Evolutionary conservation across 2,888 invertebrate genomes (phyloP).

Genomic region (Chalcosyrphus nemorum): DNA sequence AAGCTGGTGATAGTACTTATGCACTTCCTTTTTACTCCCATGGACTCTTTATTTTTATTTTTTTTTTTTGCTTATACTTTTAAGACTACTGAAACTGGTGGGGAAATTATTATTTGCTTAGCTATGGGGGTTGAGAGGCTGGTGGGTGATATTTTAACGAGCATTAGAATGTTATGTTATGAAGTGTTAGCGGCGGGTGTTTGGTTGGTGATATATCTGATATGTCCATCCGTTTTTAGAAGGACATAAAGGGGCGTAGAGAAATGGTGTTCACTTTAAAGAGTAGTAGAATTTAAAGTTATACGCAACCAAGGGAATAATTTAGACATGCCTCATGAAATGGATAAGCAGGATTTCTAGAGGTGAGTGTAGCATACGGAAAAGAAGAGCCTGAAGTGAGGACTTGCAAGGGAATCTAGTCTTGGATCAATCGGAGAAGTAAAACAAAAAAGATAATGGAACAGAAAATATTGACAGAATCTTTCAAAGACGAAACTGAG

Average conservation of each 20-base stretch:
- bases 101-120: conserved; percentile 29
- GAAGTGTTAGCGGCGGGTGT: conserved; percentile 9
- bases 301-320: no score
- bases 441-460: no score
- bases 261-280: no score
- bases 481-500: neutral
- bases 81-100: conserved; percentile 8
- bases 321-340: no score
- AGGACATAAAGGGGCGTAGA: neutral
- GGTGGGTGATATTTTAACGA: neutral
- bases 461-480: no score
- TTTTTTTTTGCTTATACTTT: neutral
- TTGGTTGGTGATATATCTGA: conserved; percentile 6
- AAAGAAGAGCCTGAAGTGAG: no score
- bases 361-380: no score
- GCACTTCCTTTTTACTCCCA: conserved; percentile 14
- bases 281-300: no score
- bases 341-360: no score
- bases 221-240: neutral
- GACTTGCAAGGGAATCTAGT: no score
- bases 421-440: no score
- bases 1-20: conserved; percentile 44
- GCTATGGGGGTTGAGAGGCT: neutral
- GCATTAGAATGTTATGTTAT: neutral
- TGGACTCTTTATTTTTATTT: no score